phyloP scores from a whole-genome alignment of 2,888 invertebrate species.

The Pachydiplax longipennis region DNA sequence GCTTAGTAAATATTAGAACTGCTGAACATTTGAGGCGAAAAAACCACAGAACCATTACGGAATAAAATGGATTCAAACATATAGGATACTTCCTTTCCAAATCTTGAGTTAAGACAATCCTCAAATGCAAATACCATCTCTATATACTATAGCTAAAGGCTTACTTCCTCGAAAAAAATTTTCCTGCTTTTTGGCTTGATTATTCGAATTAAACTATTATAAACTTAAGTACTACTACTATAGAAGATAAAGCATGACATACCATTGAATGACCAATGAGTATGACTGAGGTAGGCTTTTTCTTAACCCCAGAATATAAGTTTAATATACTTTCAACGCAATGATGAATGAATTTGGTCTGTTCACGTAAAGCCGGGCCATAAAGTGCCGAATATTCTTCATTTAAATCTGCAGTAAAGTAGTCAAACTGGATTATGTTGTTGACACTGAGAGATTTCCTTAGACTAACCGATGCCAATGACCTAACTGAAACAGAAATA shows the following conservation, averaged over 20 bases:
- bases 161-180: too few species aligned
- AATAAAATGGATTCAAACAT: not conserved
- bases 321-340: constrained; percentile 77
- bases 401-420: constrained; percentile 88
- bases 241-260: constrained; percentile 52
- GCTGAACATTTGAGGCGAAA: too few species aligned
- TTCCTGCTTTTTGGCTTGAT: too few species aligned
- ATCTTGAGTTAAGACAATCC: too few species aligned
- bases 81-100: too few species aligned
- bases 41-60: too few species aligned
- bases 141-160: too few species aligned
- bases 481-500: constrained; percentile 69
- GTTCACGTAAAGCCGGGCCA: constrained; percentile 81
- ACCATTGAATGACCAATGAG: constrained; percentile 97
- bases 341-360: constrained; percentile 75
- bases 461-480: constrained; percentile 90
- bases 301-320: constrained; percentile 69
- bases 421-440: constrained; percentile 84
- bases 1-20: too few species aligned
- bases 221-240: too few species aligned
- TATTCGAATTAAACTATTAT: too few species aligned
- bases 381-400: constrained; percentile 89
- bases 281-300: constrained; percentile 70
- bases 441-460: constrained; percentile 78
- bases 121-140: too few species aligned